A percentile compares a stretch with the other conserved stretches of the same genome.
Evolutionary conservation across 2,113 vertebrate genomes (phyloP).

Genomic region (Hirundichthys speculiger): DNA sequence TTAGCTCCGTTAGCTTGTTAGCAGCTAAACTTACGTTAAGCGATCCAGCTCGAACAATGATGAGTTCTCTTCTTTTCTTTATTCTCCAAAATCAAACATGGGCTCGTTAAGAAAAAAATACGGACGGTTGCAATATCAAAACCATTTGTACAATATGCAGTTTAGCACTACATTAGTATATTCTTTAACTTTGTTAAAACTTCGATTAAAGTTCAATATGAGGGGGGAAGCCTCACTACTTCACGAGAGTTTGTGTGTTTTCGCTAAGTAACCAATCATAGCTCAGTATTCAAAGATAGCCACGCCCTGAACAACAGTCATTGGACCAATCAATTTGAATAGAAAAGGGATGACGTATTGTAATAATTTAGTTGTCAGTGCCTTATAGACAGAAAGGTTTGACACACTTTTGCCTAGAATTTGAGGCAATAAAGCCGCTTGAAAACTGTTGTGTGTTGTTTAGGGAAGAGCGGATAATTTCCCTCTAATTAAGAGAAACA

Average conservation of each 20-base stretch:
- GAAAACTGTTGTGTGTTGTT: background rate
- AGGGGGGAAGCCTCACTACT: background rate
- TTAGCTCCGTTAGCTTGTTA: constrained; percentile 60
- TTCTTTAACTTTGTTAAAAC: constrained; percentile 37
- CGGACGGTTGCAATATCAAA: background rate
- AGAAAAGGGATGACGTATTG: constrained; percentile 41
- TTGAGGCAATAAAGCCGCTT: too few relatives aligned
- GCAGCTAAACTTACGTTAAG: constrained; percentile 72
- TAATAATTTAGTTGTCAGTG: constrained; percentile 4
- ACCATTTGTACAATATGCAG: background rate
- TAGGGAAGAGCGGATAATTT: background rate
- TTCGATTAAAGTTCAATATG: constrained; percentile 47
- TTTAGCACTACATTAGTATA: constrained; percentile 5
- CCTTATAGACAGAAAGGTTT: background rate
- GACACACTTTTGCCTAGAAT: background rate
- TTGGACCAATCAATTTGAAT: constrained; percentile 80
- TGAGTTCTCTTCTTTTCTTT: constrained; percentile 35
- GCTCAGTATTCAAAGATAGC: constrained; percentile 73
- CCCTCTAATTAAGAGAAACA: background rate
- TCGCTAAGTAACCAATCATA: constrained; percentile 65
- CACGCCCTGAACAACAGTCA: constrained; percentile 51
- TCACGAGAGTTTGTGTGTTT: constrained; percentile 41
- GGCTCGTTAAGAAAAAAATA: background rate
- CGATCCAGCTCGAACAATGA: constrained; percentile 77
- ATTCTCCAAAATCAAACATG: constrained; percentile 15